Base-by-base conservation (phyloP, 1,140 invertebrate genomes). In the Ceratina australensis region DNA sequence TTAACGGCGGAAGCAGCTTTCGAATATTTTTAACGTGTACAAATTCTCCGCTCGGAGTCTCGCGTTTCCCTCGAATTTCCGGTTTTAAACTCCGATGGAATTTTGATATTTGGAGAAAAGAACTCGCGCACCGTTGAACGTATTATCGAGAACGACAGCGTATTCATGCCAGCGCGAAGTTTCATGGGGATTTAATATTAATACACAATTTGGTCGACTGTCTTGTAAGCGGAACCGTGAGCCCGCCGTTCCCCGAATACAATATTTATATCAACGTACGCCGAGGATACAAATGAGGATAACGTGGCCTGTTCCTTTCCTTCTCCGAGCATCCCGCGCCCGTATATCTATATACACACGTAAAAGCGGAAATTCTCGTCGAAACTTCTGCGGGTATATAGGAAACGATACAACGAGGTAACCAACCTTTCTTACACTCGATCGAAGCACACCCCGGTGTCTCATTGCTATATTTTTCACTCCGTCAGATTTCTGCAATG, bases 161-260 rank as follows among this genome's bases (percentile, higher is more conserved):
- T 56, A 79, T 86, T 57, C 67, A 63, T 52, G 52, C 20, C 60
- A 47, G 60, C 64, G 49, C 79, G n/a, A 63, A 79, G 57, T 76
- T 84, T 80, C 63, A 50, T 69, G 63, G 67, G 50, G 61, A 79
- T 87, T 87, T 86, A 87, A 87, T 86, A 87, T 87, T 86, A 85
- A 87, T 87, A 87, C 80, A 76, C 86, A 87, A 87, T 87, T 87
- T 86, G 74, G 61, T 52, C 75, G 73, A 60, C 76, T 83, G 75
- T 86, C 85, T 79, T 65, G 82, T 60, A 60, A 61, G 49, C 56
- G 71, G 22, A 33, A 42, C 33, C 59, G 60, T 4, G 12, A 54
- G 63, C 76, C 67, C 73, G n/a, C n/a, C n/a, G 68, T 79, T 73
- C 54, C 28, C 26, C 2, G 60, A 67, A 85, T 87, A 66, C 77